Percentiles rank a stretch among this genome's conserved stretches.
phyloP scores from a whole-genome alignment of 2,797 vertebrate species.

The Euphonia xanthogaster region DNA sequence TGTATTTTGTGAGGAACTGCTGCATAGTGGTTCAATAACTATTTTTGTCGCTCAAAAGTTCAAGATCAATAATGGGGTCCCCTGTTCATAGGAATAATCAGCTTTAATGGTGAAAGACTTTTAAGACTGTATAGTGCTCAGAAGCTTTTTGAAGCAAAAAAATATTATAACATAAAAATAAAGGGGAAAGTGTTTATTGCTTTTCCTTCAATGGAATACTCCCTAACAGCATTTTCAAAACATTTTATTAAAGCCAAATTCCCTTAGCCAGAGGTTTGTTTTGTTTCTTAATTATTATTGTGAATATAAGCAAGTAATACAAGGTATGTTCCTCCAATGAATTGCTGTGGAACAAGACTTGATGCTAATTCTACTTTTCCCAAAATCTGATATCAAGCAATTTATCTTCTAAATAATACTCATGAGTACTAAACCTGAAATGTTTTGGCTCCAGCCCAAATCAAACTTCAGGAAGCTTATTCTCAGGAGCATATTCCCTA shows the following conservation, averaged over 20 bases:
- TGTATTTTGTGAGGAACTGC: conserved; percentile 52
- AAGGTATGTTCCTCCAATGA: conserved; percentile 66
- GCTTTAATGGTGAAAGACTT: conserved; percentile 48
- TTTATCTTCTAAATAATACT: conserved; percentile 80
- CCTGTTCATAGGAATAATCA: conserved; percentile 32
- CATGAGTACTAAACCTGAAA: conserved; percentile 73
- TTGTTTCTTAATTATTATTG: conserved; percentile 35
- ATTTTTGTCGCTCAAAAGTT: conserved; percentile 51
- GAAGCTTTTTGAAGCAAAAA: background rate
- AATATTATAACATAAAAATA: conserved; percentile 3
- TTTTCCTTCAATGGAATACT: conserved; percentile 46
- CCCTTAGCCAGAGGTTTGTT: conserved; percentile 33
- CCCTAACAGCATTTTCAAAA: conserved; percentile 58
- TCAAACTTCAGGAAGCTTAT: conserved; percentile 76
- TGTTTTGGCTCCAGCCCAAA: conserved; percentile 77
- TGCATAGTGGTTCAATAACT: conserved; percentile 18
- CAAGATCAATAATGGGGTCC: conserved; percentile 48
- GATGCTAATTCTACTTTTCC: conserved; percentile 76
- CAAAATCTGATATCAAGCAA: conserved; percentile 77
- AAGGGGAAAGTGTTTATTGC: background rate
- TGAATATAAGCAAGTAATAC: conserved; percentile 63
- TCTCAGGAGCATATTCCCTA: conserved; percentile 72
- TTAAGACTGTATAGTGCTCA: background rate
- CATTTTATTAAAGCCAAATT: conserved; percentile 68
- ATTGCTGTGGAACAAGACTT: conserved; percentile 74